A percentile compares a stretch with the other conserved stretches of the same genome.
Conservation (phyloP, 2,888 invertebrate genomes). For the Harmothoe impar region DNA sequence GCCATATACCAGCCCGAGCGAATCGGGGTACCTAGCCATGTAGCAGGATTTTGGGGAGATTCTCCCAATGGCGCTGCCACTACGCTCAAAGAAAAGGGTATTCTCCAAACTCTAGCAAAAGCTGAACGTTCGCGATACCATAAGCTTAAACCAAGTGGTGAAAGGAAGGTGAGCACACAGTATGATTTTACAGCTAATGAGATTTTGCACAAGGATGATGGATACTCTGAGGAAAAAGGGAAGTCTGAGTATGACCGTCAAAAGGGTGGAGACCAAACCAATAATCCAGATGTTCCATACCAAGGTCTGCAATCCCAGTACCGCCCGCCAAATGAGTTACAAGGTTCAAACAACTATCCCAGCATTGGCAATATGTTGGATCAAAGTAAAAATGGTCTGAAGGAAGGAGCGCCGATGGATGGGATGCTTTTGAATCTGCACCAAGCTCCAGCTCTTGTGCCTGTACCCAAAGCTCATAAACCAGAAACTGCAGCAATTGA, state of each 20-base stretch:
- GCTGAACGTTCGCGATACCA: background rate
- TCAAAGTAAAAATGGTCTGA: background rate
- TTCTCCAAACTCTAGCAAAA: constrained; percentile 6
- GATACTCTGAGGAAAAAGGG: background rate
- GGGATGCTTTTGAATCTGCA: background rate
- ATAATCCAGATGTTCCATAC: background rate
- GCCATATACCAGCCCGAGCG: background rate
- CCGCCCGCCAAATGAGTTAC: background rate
- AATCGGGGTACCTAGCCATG: background rate
- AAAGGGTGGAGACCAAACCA: background rate
- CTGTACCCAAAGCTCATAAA: background rate
- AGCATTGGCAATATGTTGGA: too few relatives aligned
- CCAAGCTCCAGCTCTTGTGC: background rate
- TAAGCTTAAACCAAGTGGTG: background rate
- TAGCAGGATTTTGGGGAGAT: constrained; percentile 34
- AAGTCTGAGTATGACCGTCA: background rate
- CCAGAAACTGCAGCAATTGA: background rate
- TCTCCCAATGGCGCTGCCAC: background rate
- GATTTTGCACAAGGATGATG: background rate
- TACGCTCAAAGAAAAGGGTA: background rate
- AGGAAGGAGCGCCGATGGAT: background rate
- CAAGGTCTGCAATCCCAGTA: background rate
- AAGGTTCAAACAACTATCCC: background rate
- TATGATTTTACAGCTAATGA: background rate
- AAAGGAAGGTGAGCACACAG: background rate